phyloP scores from a whole-genome alignment of 2,113 vertebrate species.

The Hydropotes inermis region DNA sequence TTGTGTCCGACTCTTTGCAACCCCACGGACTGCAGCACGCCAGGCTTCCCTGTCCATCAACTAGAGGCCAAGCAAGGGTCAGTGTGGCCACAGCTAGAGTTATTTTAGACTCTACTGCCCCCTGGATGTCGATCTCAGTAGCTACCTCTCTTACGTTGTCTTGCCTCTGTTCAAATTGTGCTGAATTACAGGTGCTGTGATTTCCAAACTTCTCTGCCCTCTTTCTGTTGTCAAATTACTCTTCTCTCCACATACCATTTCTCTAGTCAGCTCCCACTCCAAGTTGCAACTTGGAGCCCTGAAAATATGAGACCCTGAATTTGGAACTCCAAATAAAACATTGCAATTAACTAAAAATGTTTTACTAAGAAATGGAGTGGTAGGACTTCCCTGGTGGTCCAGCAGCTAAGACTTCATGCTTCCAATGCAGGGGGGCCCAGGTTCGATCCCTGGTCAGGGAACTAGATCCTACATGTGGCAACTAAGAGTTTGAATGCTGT shows the following conservation, averaged over 20 bases:
- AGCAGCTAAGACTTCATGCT: rapidly evolving
- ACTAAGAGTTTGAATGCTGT: background rate
- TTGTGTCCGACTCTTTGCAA: background rate
- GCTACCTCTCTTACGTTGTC: background rate
- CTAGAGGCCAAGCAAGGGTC: background rate
- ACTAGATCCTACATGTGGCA: background rate
- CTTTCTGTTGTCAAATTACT: background rate
- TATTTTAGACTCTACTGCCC: background rate
- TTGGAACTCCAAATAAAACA: background rate
- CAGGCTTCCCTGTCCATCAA: background rate
- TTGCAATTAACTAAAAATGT: background rate
- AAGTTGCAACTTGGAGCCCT: background rate
- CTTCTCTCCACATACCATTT: background rate
- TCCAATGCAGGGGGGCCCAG: background rate
- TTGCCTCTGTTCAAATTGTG: background rate
- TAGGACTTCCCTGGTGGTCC: background rate
- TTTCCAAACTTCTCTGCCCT: background rate
- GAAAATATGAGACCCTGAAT: background rate
- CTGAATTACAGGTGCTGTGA: background rate
- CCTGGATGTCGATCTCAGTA: background rate
- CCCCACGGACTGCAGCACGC: background rate
- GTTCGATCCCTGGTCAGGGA: background rate
- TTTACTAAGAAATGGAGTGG: background rate
- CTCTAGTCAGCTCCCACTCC: background rate
- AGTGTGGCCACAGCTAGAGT: background rate